These are phyloP conservation scores for Hapalemur alaotrensis DNA, from an alignment of 2,797 vertebrate species.

Conservation along the genomic window DNA sequence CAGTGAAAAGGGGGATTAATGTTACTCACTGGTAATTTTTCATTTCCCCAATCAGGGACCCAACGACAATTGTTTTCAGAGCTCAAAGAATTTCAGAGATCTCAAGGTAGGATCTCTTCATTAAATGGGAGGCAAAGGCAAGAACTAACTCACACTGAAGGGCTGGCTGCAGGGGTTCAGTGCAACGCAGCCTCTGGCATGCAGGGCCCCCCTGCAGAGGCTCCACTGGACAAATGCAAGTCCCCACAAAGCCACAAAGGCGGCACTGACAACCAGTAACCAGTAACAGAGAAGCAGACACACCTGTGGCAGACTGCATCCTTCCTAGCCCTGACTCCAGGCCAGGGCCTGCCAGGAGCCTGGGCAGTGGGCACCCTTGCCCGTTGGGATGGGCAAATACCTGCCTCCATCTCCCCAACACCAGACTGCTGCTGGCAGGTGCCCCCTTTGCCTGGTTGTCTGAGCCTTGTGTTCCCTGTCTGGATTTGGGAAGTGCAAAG, in stretches of 20 bases:
- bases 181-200: accelerated
- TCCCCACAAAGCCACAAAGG: neutral
- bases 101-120: neutral
- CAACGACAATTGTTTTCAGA: conserved; percentile 39
- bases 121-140: neutral
- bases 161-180: neutral
- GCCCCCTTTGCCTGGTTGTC: too few relatives aligned
- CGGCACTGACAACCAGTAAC: neutral
- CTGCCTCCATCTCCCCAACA: neutral
- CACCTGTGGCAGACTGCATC: neutral
- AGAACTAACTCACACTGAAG: neutral
- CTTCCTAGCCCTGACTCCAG: neutral
- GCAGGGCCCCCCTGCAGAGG: neutral
- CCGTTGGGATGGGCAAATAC: neutral
- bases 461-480: too few relatives aligned
- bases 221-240: neutral
- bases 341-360: neutral
- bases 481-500: neutral
- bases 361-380: neutral
- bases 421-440: neutral
- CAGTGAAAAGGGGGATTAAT: neutral
- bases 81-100: conserved; percentile 11
- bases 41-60: neutral
- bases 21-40: conserved; percentile 24
- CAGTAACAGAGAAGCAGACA: neutral